Evolutionary conservation across 2,797 vertebrate genomes (phyloP).

Genomic region (Dromococcyx pavoninus): DNA sequence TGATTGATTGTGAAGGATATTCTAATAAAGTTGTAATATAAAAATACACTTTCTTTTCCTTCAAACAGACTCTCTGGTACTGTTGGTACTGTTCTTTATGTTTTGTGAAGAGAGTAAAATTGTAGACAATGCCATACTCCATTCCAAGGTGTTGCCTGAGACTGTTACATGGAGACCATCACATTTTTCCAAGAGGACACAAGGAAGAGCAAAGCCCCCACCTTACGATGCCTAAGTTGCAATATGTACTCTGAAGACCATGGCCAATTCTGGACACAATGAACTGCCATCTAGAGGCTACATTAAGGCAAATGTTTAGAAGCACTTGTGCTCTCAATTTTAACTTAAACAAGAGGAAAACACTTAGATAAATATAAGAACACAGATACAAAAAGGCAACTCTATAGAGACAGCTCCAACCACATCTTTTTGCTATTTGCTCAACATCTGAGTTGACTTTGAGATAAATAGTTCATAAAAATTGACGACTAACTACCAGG

Average conservation of each 20-base stretch:
- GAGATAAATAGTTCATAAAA: background rate
- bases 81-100: too few species aligned
- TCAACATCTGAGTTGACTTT: background rate
- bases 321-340: background rate
- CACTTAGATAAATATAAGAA: background rate
- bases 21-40: background rate
- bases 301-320: fast-evolving
- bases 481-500: background rate
- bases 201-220: background rate
- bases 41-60: background rate
- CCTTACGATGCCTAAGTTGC: background rate
- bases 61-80: background rate
- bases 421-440: background rate
- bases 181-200: background rate
- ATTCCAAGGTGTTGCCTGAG: fast-evolving
- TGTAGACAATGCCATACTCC: background rate
- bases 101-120: background rate
- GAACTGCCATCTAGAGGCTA: background rate
- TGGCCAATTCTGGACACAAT: background rate
- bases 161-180: background rate
- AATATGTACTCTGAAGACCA: background rate
- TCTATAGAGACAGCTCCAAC: fast-evolving
- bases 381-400: background rate
- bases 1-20: background rate
- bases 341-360: background rate